phyloP scores from a whole-genome alignment of 2,888 invertebrate genomes.

The Archips xylosteana region DNA sequence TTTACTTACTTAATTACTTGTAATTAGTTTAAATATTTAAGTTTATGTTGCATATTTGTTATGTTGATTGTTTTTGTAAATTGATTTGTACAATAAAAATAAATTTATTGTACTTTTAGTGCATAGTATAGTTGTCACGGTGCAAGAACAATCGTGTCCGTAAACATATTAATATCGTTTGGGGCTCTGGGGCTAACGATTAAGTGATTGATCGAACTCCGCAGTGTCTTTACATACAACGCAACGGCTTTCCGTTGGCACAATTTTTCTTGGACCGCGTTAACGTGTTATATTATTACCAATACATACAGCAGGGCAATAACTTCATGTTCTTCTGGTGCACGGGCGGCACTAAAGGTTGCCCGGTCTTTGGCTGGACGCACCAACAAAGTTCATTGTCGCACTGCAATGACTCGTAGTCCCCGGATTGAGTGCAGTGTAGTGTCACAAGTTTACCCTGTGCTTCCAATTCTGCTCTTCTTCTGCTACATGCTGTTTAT shows the following conservation, averaged over 20 bases:
- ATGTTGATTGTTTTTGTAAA: too few relatives aligned
- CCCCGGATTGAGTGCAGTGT: slow-evolving; percentile 88
- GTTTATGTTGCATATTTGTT: too few relatives aligned
- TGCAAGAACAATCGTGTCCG: too few relatives aligned
- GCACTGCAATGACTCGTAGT: slow-evolving; percentile 89
- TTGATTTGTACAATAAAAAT: too few relatives aligned
- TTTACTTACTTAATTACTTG: too few relatives aligned
- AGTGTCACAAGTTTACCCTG: slow-evolving; percentile 81
- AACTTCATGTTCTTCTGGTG: slow-evolving; percentile 84
- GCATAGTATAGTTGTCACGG: too few relatives aligned
- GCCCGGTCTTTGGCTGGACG: slow-evolving; percentile 86
- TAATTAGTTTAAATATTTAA: too few relatives aligned
- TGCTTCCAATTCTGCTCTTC: slow-evolving; percentile 82
- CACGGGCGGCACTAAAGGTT: slow-evolving; percentile 83
- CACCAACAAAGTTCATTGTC: slow-evolving; percentile 90
- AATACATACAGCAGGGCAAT: slow-evolving; percentile 88
- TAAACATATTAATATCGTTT: too few relatives aligned
- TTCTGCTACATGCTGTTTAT: slow-evolving; percentile 87
- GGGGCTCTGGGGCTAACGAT: too few relatives aligned
- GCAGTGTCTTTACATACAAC: background rate
- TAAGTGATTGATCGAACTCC: background rate
- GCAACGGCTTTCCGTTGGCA: background rate
- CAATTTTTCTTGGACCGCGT: background rate
- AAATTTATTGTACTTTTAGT: too few relatives aligned
- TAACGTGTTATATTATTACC: background rate